These are phyloP conservation scores for Mus minutoides DNA, from an alignment of 2,797 vertebrate species.

Conservation along the genomic window DNA sequence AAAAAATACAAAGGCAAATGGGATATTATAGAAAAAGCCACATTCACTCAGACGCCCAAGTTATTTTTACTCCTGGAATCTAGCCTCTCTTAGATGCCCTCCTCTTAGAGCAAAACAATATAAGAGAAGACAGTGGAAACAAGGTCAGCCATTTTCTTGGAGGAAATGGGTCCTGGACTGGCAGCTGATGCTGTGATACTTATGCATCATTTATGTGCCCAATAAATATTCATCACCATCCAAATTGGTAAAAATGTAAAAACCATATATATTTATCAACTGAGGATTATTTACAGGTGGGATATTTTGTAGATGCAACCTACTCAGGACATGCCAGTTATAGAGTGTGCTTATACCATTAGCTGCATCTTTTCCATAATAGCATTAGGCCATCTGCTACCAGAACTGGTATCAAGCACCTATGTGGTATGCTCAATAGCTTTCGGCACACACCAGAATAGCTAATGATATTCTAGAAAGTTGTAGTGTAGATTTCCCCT, in stretches of 20 bases:
- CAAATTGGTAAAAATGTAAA: background rate
- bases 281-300: background rate
- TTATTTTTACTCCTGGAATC: conserved; percentile 2
- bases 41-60: background rate
- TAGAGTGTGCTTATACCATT: fast-evolving
- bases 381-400: background rate
- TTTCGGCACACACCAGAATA: background rate
- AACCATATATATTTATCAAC: background rate
- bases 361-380: background rate
- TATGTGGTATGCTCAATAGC: background rate
- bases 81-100: background rate
- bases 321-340: fast-evolving
- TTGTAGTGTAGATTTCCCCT: background rate
- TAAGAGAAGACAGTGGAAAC: background rate
- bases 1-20: conserved; percentile 7
- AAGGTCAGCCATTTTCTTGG: background rate
- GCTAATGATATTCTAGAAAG: background rate
- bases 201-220: background rate
- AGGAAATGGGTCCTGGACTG: background rate
- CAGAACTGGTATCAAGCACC: background rate
- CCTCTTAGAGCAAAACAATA: background rate
- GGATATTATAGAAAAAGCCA: background rate
- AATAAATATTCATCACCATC: background rate
- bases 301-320: background rate
- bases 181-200: background rate